Conservation (phyloP, 1,140 invertebrate genomes). For the Lethrus apterus region DNA sequence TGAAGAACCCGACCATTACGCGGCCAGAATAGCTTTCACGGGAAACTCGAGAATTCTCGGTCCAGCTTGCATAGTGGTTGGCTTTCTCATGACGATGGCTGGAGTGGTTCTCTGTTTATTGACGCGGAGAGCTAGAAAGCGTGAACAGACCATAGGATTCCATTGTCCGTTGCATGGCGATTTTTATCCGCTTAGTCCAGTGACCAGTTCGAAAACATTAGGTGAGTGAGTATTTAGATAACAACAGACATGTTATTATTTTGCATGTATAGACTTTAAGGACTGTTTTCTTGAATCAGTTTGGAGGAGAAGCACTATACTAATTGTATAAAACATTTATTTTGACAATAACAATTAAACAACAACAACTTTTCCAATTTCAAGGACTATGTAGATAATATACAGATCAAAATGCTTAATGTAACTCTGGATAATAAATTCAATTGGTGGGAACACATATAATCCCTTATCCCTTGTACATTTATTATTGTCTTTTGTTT, state of each 20-base stretch:
- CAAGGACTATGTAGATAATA: too few species aligned
- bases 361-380: too few species aligned
- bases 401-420: too few species aligned
- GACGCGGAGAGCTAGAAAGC: slow-evolving; percentile 54
- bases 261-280: too few species aligned
- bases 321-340: too few species aligned
- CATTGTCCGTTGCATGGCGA: slow-evolving; percentile 71
- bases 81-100: slow-evolving; percentile 57
- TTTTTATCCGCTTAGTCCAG: slow-evolving; percentile 64
- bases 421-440: too few species aligned
- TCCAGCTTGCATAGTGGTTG: slow-evolving; percentile 63
- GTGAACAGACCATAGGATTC: slow-evolving; percentile 62
- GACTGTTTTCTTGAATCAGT: too few species aligned
- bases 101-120: slow-evolving; percentile 56
- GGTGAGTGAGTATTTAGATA: too few species aligned
- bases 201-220: slow-evolving; percentile 42
- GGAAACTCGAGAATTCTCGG: slow-evolving; percentile 64
- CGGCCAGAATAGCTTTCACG: slow-evolving; percentile 60
- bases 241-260: background rate
- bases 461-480: too few species aligned
- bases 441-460: too few species aligned
- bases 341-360: too few species aligned
- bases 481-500: too few species aligned
- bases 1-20: slow-evolving; percentile 61
- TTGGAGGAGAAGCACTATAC: background rate